Base-by-base conservation (phyloP, 2,113 vertebrate species). In the Taxidea taxus region DNA sequence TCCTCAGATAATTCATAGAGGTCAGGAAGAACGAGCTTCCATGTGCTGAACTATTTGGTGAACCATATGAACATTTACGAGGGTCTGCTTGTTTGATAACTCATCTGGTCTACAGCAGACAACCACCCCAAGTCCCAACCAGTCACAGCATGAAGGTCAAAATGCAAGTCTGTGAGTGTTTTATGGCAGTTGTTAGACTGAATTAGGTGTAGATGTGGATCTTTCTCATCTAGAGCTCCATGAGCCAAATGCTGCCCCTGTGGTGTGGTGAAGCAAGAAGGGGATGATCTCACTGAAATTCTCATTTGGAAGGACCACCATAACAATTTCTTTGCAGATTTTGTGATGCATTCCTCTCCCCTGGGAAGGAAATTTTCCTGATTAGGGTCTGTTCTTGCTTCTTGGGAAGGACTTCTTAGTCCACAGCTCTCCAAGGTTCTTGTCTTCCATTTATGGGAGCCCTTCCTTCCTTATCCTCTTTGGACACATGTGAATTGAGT, bases 161-260 rank as follows among this genome's bases (percentile, higher is more conserved):
- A 6, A 6, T 12, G 25, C 25, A 49, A 4, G 62, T 51, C n/a
- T 20, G 6, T 16, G 4, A 8, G 39, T 44, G 3, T 54, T 7
- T 27, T 23, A 44, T 34, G 10, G 39, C 31, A 4, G 37, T 47
- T 1, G 6, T 12, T 16, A 37, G 47, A 31, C 20, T 21, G 14
- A 2, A 37, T 80, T 47, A 42, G 37, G 31, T 56, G 27, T 6
- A 12, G 3, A 54, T 25, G 0, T 21, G 54, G 5, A 10, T 77
- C 7, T 8, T 62, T 4, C 70, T 91, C 8, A 10, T 39, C 7
- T 10, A 13, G 16, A 93, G 18, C 18, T 34, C 42, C 1, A 1
- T 3, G 29, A 87, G 20, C 7, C 29, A 60, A 5, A 34, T 31
- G 9, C 23, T 0, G 16, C 18, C 1, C 2, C 0, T n/a, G 20